Evolutionary conservation across 2,888 invertebrate species (phyloP).

Genomic region (Axea sp.): DNA sequence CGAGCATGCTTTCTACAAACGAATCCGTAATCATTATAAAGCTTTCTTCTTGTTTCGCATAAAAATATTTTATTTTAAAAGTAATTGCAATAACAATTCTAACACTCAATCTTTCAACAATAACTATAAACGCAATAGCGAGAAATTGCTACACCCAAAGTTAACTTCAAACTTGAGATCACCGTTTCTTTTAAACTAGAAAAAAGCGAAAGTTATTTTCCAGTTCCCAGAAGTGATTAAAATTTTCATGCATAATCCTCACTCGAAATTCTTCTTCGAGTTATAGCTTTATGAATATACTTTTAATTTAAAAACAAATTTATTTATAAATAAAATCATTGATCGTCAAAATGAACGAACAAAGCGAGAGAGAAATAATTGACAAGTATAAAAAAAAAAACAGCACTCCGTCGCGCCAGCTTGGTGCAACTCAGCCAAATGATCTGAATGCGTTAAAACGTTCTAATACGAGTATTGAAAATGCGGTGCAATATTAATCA

Average conservation of each 20-base stretch:
- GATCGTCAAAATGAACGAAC: too few relatives aligned
- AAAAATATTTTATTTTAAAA: not conserved
- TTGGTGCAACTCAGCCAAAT: not conserved
- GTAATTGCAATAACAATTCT: not conserved
- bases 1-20: too few relatives aligned
- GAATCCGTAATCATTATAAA: too few relatives aligned
- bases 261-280: conserved; percentile 6
- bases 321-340: conserved; percentile 8
- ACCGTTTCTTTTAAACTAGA: conserved; percentile 37
- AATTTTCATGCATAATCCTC: conserved; percentile 42
- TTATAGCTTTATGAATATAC: conserved; percentile 15
- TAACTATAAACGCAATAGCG: conserved; percentile 20
- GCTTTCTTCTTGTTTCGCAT: not conserved
- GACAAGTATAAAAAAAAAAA: too few relatives aligned
- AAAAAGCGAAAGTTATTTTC: conserved; percentile 57
- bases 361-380: too few relatives aligned
- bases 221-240: conserved; percentile 44
- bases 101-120: conserved; percentile 10
- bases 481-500: conserved; percentile 7
- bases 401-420: too few relatives aligned
- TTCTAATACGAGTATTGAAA: conserved; percentile 1
- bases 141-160: conserved; percentile 5
- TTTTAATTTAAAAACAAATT: conserved; percentile 3
- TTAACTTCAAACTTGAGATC: conserved; percentile 28
- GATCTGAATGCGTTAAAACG: too few relatives aligned